phyloP scores from a whole-genome alignment of 2,888 invertebrate genomes.

The Hipparchia sbordonii region DNA sequence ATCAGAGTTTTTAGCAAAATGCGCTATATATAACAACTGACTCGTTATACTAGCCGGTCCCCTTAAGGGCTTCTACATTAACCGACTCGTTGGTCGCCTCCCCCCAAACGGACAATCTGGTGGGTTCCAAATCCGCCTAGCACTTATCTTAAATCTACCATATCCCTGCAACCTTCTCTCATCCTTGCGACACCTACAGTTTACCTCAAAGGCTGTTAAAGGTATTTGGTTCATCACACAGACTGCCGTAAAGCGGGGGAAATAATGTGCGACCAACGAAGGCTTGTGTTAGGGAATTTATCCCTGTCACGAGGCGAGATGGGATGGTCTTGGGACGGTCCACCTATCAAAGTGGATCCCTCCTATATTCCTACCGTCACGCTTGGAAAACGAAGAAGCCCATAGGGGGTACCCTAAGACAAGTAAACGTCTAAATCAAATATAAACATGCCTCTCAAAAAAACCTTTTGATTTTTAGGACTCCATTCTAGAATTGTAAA shows the following conservation, averaged over 20 bases:
- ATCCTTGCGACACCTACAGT: not conserved
- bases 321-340: not conserved
- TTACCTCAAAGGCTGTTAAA: slow-evolving; percentile 13
- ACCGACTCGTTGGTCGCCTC: slow-evolving; percentile 24
- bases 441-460: too few relatives aligned
- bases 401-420: slow-evolving; percentile 17
- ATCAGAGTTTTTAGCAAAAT: slow-evolving; percentile 18
- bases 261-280: slow-evolving; percentile 18
- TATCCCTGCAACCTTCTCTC: not conserved
- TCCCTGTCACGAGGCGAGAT: slow-evolving; percentile 14
- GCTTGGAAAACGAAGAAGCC: slow-evolving; percentile 25
- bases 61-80: slow-evolving; percentile 19
- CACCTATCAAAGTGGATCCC: slow-evolving; percentile 23
- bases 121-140: slow-evolving; percentile 7
- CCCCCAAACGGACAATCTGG: slow-evolving; percentile 5
- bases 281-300: slow-evolving; percentile 5
- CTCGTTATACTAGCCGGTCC: not conserved
- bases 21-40: slow-evolving; percentile 6
- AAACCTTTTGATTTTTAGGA: too few relatives aligned
- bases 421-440: not conserved
- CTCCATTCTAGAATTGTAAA: too few relatives aligned
- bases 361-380: slow-evolving; percentile 13
- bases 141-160: not conserved
- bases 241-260: slow-evolving; percentile 6
- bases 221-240: slow-evolving; percentile 3